Base-by-base conservation (phyloP, 2,113 vertebrate genomes). In the Festucalex cinctus region DNA sequence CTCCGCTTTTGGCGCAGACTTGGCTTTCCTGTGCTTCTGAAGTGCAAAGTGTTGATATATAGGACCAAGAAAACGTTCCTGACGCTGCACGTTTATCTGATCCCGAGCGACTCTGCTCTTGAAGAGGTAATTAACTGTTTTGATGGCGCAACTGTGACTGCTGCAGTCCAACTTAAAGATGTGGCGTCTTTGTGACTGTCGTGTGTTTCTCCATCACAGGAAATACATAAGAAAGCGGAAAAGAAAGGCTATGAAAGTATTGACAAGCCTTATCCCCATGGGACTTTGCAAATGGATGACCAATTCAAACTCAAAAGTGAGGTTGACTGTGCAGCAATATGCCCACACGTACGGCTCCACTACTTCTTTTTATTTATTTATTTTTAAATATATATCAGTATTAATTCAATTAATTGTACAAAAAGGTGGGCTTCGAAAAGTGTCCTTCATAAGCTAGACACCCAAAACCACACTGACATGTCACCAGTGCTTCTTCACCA, bases 41-140 rank as follows among this genome's bases (percentile, higher is more conserved):
- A 69, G 43, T 74, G 60, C 32, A 39, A 39, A 10, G 7, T 65
- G 62, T 69, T 75, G 20, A 75, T 69, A 14, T 75, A 44, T n/a
- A 65, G 60, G 35, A 61, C 73, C 20, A 69, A 26, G 13, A 44
- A 24, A 54, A 1, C 61, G 9, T 75, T 75, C 46, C 73, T 75
- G 44, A 54, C 66, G 0, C 60, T 60, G 0, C 53, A 74, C 26
- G 62, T 75, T 0, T 69, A 54, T 19, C 46, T 69, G 35, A 60
- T 75, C 26, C 62, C 53, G 20, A 5, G 0, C 24, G 73, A 75
- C 43, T 54, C 36, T 24, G 73, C 26, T 54, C 62, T 69, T 9
- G 19, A 61, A 54, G 13, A 65, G 67, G 73, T 68, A 10, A 35
- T 58, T 14, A 26, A 14, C 22, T 10, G 6, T 57, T 32, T 58